Percentiles rank a stretch among this genome's conserved stretches.
Conservation (phyloP, 2,797 vertebrate genomes). For the Trachurus trachurus region DNA sequence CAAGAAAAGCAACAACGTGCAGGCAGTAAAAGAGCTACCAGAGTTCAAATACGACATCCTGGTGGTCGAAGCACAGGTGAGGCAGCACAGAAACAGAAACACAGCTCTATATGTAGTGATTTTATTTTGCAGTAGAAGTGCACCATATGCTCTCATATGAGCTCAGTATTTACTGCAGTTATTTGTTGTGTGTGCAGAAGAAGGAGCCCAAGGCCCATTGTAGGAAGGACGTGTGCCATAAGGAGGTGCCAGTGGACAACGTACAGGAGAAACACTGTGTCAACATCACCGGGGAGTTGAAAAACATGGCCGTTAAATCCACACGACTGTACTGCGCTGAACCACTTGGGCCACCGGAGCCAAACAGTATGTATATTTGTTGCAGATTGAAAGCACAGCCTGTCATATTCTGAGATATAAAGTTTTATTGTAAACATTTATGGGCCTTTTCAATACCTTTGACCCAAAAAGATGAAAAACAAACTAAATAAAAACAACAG, state of each 20-base stretch:
- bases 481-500: no score
- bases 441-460: no score
- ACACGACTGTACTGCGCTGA: constrained; percentile 18
- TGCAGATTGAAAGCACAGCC: background rate
- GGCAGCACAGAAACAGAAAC: constrained; percentile 6
- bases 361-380: constrained; percentile 19
- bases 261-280: constrained; percentile 45
- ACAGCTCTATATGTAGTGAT: background rate
- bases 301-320: background rate
- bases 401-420: background rate
- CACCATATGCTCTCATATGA: background rate
- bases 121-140: background rate
- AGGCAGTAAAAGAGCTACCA: rapidly evolving
- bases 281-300: constrained; percentile 25
- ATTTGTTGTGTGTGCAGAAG: constrained; percentile 24
- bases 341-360: rapidly evolving
- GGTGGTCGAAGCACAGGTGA: constrained; percentile 46
- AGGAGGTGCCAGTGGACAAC: background rate
- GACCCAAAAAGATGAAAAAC: no score
- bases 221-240: constrained; percentile 2
- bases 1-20: rapidly evolving
- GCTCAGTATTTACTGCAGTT: background rate
- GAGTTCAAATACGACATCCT: rapidly evolving
- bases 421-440: no score
- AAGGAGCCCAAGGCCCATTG: rapidly evolving